Percentiles rank a stretch among this genome's conserved stretches.
These are phyloP conservation scores for Imbricaverruca yamaguchii DNA, from an alignment of 2,888 invertebrate species.

Conservation along the genomic window DNA sequence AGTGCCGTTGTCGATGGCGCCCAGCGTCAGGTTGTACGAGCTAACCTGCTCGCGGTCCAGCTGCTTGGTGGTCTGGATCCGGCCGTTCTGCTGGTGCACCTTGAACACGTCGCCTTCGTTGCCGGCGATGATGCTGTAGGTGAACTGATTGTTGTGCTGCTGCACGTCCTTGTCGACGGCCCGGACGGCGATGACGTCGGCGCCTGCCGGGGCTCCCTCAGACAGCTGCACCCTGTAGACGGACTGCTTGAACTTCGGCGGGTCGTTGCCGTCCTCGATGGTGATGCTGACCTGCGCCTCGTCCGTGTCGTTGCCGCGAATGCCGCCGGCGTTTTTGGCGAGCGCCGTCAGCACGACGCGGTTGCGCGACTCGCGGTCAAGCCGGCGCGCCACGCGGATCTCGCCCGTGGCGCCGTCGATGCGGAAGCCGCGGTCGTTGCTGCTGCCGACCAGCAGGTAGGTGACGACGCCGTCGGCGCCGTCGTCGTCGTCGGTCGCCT, in stretches of 20 bases:
- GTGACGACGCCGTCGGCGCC: slow-evolving; percentile 81
- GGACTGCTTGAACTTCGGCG: slow-evolving; percentile 78
- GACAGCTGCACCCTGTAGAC: slow-evolving; percentile 70
- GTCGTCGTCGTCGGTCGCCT: slow-evolving; percentile 80
- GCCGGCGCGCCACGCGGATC: slow-evolving; percentile 69
- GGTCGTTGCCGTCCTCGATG: slow-evolving; percentile 93
- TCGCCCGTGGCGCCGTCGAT: slow-evolving; percentile 76
- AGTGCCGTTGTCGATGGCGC: slow-evolving; percentile 78
- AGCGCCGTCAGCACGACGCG: slow-evolving; percentile 81
- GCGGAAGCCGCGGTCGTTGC: slow-evolving; percentile 82
- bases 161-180: slow-evolving; percentile 87
- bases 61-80: slow-evolving; percentile 57
- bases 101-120: slow-evolving; percentile 76
- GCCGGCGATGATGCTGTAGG: slow-evolving; percentile 78
- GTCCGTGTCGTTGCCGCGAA: slow-evolving; percentile 89
- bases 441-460: slow-evolving; percentile 86
- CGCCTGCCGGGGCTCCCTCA: slow-evolving; percentile 68
- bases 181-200: slow-evolving; percentile 65
- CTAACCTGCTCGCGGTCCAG: slow-evolving; percentile 75
- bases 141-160: slow-evolving; percentile 83
- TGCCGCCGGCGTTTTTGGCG: slow-evolving; percentile 90
- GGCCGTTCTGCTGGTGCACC: slow-evolving; percentile 76
- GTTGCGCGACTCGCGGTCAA: slow-evolving; percentile 81
- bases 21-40: slow-evolving; percentile 65
- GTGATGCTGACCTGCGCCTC: slow-evolving; percentile 89